Evolutionary conservation across 92 coral and sea anemone genomes (phyloP).

Genomic region (Bergia sp.): DNA sequence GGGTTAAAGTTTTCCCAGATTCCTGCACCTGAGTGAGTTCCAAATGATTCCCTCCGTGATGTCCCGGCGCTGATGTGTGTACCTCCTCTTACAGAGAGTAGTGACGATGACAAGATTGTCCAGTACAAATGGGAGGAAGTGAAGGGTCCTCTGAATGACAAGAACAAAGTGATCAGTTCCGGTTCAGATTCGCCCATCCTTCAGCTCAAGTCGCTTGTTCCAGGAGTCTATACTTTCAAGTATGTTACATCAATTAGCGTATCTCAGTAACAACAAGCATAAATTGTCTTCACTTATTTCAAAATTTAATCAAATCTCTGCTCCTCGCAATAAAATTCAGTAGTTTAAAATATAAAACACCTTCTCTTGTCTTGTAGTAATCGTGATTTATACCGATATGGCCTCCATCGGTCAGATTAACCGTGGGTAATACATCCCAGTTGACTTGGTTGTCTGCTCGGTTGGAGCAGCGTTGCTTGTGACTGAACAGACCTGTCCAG

Average conservation of each 20-base stretch:
- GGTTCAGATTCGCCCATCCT: slow-evolving; percentile 94
- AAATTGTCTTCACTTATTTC: too few relatives aligned
- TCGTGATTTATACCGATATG: too few relatives aligned
- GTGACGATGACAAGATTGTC: slow-evolving; percentile 92
- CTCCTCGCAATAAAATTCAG: neutral
- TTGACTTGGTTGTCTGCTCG: too few relatives aligned
- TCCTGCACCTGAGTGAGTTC: too few relatives aligned
- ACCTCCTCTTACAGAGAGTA: slow-evolving; percentile 74
- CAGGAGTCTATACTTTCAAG: slow-evolving; percentile 98
- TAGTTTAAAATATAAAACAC: neutral
- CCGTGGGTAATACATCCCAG: too few relatives aligned
- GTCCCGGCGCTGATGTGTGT: neutral
- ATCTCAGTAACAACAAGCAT: too few relatives aligned
- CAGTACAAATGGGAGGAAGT: slow-evolving; percentile 99
- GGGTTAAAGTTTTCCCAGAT: neutral
- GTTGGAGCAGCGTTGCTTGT: too few relatives aligned
- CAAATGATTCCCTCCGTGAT: neutral
- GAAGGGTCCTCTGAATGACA: slow-evolving; percentile 94
- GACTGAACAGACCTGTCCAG: too few relatives aligned
- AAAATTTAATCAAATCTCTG: too few relatives aligned
- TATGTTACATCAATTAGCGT: slow-evolving; percentile 32
- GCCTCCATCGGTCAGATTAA: too few relatives aligned
- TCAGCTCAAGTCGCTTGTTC: slow-evolving; percentile 95
- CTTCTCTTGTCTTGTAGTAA: too few relatives aligned
- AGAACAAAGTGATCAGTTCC: slow-evolving; percentile 88